These are phyloP conservation scores for Aphodius granarius DNA, from an alignment of 2,888 invertebrate species.

Conservation along the genomic window DNA sequence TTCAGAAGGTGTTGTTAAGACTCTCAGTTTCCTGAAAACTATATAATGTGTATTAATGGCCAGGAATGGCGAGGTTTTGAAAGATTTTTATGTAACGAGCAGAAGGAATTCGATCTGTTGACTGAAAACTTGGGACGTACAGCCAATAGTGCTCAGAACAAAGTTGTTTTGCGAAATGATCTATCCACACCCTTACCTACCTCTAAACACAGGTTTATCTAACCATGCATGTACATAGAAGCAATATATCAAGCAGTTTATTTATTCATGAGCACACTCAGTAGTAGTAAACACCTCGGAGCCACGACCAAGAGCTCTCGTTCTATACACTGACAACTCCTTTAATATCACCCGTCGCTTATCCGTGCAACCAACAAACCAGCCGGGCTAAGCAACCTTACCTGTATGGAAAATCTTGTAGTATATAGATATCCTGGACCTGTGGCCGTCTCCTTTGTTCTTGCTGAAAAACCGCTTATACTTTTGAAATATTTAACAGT, in stretches of 20 bases:
- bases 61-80: no score
- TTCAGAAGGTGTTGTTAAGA: not conserved
- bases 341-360: constrained; percentile 4
- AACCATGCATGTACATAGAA: not conserved
- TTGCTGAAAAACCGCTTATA: not conserved
- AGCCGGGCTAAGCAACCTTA: not conserved
- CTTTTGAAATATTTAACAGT: not conserved
- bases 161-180: not conserved
- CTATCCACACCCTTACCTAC: not conserved
- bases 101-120: no score
- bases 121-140: no score
- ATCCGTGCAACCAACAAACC: not conserved
- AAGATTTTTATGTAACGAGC: no score
- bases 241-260: constrained; percentile 11
- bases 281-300: constrained; percentile 11
- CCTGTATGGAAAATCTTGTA: not conserved
- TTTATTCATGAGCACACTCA: constrained; percentile 10
- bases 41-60: not conserved
- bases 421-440: not conserved
- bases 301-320: not conserved
- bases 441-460: not conserved
- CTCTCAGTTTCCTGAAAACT: not conserved
- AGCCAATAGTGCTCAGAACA: no score
- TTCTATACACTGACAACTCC: constrained; percentile 9
- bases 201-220: not conserved